Evolutionary conservation across 2,888 invertebrate genomes (phyloP), one percentile per base, ranked within the genome.

Genomic region (Cataglyphis cursor): DNA sequence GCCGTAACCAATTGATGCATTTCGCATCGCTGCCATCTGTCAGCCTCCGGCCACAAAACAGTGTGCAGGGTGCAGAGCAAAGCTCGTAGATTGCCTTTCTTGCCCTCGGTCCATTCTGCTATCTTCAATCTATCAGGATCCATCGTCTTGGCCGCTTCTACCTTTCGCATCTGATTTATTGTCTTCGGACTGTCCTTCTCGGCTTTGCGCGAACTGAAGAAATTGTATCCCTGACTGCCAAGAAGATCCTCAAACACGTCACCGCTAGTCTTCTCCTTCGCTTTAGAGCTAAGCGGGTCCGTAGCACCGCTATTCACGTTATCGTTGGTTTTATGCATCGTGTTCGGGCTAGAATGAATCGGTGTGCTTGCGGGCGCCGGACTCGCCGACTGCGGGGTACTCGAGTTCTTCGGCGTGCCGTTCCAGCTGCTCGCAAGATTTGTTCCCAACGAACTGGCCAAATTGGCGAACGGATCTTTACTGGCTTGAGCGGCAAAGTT

Each of bases 51-150:
- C 99, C 99, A 99, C 78, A 99, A 95, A 68, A 99, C 97, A 0
- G 97, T 97, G 94, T 99, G 98, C 93, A 99, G 96, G 0, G 99
- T 98, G 93, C 99, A 99, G 38, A 99, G 95, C 35, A 99, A 95
- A 0, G 99, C 99, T 82, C 99, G 96, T 89, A 99, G 98, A 95
- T 99, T 99, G 81, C 97, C 97, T 93, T 99, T 99, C 95, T 99
- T 99, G 10, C 99, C 99, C 93, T 99, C 98, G 82, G 97, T 97
- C 98, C 98, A 98, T 93, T 97, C 97, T 90, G 96, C 95, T 89
- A 98, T 96, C 95, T 97, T 98, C 68, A 99, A 94, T 94, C 97
- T 97, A 88, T 99, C 98, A 0, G 99, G 99, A 95, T 99, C 99
- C 97, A 98, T 98, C 82, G 98, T 98, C 91, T 96, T 97, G 0